Conservation (phyloP, 2,797 vertebrate genomes). For the Phoebastria nigripes region DNA sequence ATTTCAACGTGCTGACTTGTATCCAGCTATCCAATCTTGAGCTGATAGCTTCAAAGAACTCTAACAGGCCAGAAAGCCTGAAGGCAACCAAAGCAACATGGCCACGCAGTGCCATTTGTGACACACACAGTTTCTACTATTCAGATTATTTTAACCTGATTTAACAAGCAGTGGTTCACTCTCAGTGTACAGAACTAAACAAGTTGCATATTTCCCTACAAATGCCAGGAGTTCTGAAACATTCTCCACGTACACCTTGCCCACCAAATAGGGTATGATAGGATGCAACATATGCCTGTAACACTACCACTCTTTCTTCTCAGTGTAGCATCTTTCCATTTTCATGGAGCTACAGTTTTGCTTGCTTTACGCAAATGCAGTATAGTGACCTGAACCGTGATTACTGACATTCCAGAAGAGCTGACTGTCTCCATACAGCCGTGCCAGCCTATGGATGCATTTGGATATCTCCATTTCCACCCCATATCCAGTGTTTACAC, state of each 20-base stretch:
- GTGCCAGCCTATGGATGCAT: background rate
- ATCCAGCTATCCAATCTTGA: background rate
- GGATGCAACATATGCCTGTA: background rate
- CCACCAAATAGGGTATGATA: background rate
- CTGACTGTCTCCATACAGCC: background rate
- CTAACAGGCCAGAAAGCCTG: background rate
- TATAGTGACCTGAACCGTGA: background rate
- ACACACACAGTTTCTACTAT: background rate
- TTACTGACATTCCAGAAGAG: background rate
- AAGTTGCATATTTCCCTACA: background rate
- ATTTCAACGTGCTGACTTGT: background rate
- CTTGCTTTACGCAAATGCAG: background rate
- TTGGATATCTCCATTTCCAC: background rate
- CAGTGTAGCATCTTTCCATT: background rate
- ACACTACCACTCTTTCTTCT: background rate
- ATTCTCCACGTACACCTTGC: accelerated
- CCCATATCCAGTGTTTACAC: background rate
- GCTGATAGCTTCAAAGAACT: background rate
- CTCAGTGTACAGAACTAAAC: background rate
- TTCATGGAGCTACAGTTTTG: background rate
- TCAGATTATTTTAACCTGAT: background rate
- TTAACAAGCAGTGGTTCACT: background rate
- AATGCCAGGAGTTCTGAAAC: background rate
- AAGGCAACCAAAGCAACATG: background rate
- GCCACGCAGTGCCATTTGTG: background rate